phyloP scores from a whole-genome alignment of 1,140 invertebrate species.

The Magallana gigas region DNA sequence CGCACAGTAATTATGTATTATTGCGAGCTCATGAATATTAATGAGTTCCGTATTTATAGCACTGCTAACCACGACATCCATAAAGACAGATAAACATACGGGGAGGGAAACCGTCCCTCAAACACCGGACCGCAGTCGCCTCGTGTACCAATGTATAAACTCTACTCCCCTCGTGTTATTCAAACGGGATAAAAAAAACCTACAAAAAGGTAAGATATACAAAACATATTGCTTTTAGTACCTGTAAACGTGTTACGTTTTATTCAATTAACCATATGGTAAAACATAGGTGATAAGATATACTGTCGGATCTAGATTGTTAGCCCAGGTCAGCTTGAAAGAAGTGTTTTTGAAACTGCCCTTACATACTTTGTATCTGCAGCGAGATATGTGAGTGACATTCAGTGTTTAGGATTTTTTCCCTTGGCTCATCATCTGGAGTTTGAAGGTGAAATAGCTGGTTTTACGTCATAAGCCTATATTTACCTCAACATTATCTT shows the following conservation, averaged over 20 bases:
- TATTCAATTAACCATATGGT: slow-evolving; percentile 11
- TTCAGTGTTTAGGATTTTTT: neutral
- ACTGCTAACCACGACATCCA: slow-evolving; percentile 37
- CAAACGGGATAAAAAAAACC: slow-evolving; percentile 1
- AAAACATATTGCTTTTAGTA: neutral
- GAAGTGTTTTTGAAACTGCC: neutral
- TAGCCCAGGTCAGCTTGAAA: neutral
- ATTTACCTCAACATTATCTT: slow-evolving; percentile 15
- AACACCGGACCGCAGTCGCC: neutral
- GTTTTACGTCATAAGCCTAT: slow-evolving; percentile 33
- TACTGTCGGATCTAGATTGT: neutral
- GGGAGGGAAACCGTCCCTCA: neutral
- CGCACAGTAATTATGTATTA: slow-evolving; percentile 10
- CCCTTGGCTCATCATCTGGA: neutral
- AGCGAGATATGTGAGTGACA: neutral
- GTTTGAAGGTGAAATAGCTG: slow-evolving; percentile 23
- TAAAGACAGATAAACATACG: slow-evolving; percentile 9
- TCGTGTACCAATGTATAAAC: slow-evolving; percentile 30
- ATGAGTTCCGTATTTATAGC: slow-evolving; percentile 36
- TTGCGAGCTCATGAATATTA: slow-evolving; percentile 40
- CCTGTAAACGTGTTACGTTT: neutral
- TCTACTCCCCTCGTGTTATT: neutral
- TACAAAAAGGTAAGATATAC: neutral
- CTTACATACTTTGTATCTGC: neutral
- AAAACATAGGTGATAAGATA: slow-evolving; percentile 1